Base-by-base conservation (phyloP, 2,888 invertebrate genomes). In the Perdita meconis region DNA sequence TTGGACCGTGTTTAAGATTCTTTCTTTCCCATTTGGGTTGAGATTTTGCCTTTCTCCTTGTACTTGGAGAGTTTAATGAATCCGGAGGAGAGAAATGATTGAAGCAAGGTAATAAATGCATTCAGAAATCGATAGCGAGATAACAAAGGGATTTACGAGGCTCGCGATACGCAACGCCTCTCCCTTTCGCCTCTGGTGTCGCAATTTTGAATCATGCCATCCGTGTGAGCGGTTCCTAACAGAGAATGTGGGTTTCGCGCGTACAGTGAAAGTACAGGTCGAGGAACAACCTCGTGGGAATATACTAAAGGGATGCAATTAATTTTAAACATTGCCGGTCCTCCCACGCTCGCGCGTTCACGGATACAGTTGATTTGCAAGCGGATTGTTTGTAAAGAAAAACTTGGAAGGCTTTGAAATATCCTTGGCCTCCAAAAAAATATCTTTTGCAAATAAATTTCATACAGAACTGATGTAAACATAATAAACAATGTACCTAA, bases 221-320 rank as follows among this genome's bases (percentile, higher is more conserved):
- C 47, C 47, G 56, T 63, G 60, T n/a, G 59, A 65, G n/a, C 40
- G 26, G 16, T 60, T 60, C 55, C 44, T 67, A 51, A 24, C 59
- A 13, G 59, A 47, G 74, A 65, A 57, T n/a, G 53, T 16, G 24
- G 38, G 26, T 36, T 34, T 56, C 34, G 34, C 42, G 8, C 44
- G 6, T 8, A 34, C n/a, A 30, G 72, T 78, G 78, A 78, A 78
- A 78, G 78, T 78, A 72, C 60, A 24, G 69, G 38, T 65, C 60
- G 64, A 30, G 19, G 19, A 51, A 57, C 70, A 55, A 30, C 22
- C 12, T 53, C 72, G 63, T 65, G 66, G 19, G 47, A 78, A 72
- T 34, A 36, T 24, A 13, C 13, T 24, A 59, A 63, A 75, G 60
- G 51, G 67, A 22, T 55, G 59, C 19, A 47, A 78, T 66, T 57